Conservation (phyloP, 2,113 vertebrate genomes). For the Zosterops lateralis region DNA sequence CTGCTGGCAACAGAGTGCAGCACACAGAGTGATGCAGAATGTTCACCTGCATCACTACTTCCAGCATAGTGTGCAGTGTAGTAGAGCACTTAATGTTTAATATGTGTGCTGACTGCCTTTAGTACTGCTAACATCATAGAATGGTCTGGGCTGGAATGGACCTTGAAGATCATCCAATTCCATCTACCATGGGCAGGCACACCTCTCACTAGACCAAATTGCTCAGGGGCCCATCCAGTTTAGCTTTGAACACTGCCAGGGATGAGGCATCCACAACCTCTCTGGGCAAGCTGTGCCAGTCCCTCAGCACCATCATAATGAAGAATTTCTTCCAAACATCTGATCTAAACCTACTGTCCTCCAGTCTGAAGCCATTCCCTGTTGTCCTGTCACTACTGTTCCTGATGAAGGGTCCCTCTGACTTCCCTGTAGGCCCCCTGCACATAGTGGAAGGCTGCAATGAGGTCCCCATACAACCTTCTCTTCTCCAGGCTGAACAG, state of each 20-base stretch:
- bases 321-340: not conserved
- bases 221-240: not conserved
- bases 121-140: not conserved
- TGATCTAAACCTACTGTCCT: not conserved
- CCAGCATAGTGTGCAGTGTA: not conserved
- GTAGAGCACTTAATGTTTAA: not conserved
- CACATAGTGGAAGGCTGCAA: not conserved
- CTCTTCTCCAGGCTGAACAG: not conserved
- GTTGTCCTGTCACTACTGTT: not conserved
- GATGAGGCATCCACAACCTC: not conserved
- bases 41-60: not conserved
- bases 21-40: not conserved
- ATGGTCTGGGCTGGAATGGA: not conserved
- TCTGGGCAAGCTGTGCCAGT: not conserved
- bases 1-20: not conserved
- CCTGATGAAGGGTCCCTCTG: not conserved
- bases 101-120: not conserved
- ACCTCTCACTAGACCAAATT: not conserved
- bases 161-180: not conserved
- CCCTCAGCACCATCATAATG: not conserved
- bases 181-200: not conserved
- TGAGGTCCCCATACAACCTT: not conserved
- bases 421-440: not conserved
- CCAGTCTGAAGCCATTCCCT: not conserved
- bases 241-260: not conserved